These are phyloP conservation scores for Empis livida DNA, from an alignment of 2,888 invertebrate species.

Conservation along the genomic window DNA sequence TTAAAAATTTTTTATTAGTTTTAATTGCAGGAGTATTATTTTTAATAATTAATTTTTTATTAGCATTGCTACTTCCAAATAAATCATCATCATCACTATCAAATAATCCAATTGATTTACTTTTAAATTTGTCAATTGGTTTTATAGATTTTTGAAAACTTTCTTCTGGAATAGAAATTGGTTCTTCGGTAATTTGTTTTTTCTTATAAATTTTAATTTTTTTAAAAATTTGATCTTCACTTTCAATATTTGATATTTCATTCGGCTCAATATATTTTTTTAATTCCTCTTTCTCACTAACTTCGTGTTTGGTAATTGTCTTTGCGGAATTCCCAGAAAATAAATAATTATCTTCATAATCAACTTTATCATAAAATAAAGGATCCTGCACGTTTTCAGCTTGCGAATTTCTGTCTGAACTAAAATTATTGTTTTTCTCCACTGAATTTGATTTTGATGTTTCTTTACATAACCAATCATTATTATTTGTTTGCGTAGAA, in stretches of 20 bases:
- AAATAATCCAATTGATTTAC: slow-evolving; percentile 2
- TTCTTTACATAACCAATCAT: too few species aligned
- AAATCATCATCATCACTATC: slow-evolving; percentile 9
- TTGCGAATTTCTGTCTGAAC: too few species aligned
- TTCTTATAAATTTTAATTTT: neutral
- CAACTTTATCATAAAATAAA: slow-evolving; percentile 3
- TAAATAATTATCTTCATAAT: slow-evolving; percentile 7
- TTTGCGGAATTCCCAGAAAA: neutral
- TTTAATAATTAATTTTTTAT: neutral
- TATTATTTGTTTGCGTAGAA: too few species aligned
- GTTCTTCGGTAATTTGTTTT: neutral
- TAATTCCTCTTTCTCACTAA: neutral
- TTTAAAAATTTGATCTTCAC: neutral
- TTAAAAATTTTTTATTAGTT: neutral
- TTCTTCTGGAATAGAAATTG: neutral
- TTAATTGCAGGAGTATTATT: neutral
- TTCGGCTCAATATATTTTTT: neutral
- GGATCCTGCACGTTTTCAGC: too few species aligned
- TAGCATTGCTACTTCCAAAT: slow-evolving; percentile 7
- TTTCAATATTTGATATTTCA: neutral
- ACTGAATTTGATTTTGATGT: too few species aligned
- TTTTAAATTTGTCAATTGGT: neutral
- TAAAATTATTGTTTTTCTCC: too few species aligned
- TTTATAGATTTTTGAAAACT: neutral
- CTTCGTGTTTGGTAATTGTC: neutral